Conservation (phyloP, 64 coral and sea anemone species). For the Actinia equina region DNA sequence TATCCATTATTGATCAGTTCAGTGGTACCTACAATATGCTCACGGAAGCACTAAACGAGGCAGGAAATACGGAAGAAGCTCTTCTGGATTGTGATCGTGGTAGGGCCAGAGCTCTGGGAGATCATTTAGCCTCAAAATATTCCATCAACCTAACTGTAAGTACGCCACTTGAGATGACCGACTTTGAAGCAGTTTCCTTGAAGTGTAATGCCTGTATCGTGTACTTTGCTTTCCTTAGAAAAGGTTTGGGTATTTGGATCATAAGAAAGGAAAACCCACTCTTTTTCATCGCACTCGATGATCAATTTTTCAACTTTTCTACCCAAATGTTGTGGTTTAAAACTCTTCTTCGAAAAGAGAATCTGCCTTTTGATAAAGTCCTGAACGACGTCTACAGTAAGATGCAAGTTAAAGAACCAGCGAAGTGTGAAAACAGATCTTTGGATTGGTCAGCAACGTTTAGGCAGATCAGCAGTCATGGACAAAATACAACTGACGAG, state of each 20-base stretch:
- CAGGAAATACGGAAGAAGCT: neutral
- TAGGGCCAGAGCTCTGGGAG: neutral
- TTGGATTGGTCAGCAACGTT: neutral
- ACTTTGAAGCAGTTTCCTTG: neutral
- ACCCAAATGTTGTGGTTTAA: neutral
- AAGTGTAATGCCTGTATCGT: neutral
- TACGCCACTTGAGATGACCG: neutral
- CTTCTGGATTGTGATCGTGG: neutral
- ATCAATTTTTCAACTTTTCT: neutral
- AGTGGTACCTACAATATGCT: neutral
- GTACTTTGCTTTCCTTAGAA: neutral
- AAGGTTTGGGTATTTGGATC: neutral
- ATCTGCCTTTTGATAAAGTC: neutral
- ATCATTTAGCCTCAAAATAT: neutral
- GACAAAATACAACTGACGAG: neutral
- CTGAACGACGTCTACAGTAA: neutral
- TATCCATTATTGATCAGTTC: neutral
- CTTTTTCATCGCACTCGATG: neutral
- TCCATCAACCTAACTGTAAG: neutral
- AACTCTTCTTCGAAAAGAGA: neutral
- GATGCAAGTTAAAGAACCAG: neutral
- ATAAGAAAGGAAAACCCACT: neutral
- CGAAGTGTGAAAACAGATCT: neutral
- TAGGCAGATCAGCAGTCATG: neutral
- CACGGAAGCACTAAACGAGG: neutral